phyloP scores from a whole-genome alignment of 2,888 invertebrate species.

The Morpho helenor region DNA sequence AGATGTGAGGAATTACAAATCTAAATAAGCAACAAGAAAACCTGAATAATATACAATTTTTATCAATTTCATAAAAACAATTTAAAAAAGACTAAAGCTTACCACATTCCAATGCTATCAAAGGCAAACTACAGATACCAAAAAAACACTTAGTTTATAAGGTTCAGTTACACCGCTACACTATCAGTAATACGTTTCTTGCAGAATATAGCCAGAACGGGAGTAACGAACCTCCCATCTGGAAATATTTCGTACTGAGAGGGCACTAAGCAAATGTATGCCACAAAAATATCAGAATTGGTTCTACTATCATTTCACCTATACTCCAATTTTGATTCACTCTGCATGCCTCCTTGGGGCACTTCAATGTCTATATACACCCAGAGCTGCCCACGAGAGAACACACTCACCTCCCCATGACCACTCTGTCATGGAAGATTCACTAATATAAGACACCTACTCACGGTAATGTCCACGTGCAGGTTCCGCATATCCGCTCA shows the following conservation, averaged over 20 bases:
- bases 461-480: conserved; percentile 58
- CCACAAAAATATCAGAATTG: conserved; percentile 71
- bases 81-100: conserved; percentile 53
- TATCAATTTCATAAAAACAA: conserved; percentile 49
- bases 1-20: conserved; percentile 40
- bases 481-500: conserved; percentile 77
- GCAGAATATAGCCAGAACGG: conserved; percentile 61
- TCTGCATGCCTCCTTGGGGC: conserved; percentile 49
- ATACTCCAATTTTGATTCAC: conserved; percentile 53
- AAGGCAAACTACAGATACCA: conserved; percentile 48
- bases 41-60: conserved; percentile 28
- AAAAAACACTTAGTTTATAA: conserved; percentile 40
- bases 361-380: conserved; percentile 63
- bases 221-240: conserved; percentile 36
- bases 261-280: conserved; percentile 76
- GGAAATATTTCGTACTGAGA: conserved; percentile 51
- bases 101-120: conserved; percentile 50
- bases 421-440: conserved; percentile 63
- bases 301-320: conserved; percentile 61
- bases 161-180: conserved; percentile 33
- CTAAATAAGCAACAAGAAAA: conserved; percentile 49
- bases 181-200: conserved; percentile 31
- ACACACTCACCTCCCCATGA: conserved; percentile 55
- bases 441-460: conserved; percentile 70
- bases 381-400: conserved; percentile 51